phyloP scores from a whole-genome alignment of 2,113 vertebrate genomes.

The Psittacula cyanocephala region DNA sequence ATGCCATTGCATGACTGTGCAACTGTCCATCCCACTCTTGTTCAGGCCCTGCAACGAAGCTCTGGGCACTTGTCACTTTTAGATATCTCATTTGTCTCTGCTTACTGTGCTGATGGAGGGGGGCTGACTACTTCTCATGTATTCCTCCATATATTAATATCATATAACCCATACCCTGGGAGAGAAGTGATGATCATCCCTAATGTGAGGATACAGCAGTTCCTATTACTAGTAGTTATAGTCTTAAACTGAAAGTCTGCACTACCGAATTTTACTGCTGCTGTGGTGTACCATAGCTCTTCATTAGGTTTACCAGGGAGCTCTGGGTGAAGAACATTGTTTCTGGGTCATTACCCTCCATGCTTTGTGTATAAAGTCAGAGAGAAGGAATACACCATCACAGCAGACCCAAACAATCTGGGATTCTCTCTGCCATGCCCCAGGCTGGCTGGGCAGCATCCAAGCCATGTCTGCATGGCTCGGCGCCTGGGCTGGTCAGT shows the following conservation, averaged over 20 bases:
- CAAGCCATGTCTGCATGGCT: neutral
- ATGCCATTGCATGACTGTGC: neutral
- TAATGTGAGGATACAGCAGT: neutral
- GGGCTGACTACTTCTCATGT: neutral
- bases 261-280: neutral
- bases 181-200: neutral
- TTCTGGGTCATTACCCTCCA: neutral
- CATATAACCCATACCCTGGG: neutral
- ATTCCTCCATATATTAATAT: fast-evolving
- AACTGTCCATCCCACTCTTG: neutral
- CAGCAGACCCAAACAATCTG: neutral
- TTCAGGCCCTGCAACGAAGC: neutral
- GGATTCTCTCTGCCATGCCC: neutral
- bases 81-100: neutral
- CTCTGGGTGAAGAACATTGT: neutral
- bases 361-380: neutral
- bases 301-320: neutral
- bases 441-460: neutral
- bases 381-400: neutral
- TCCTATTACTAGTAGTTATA: neutral
- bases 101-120: neutral
- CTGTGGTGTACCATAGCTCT: neutral
- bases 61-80: neutral
- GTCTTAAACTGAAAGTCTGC: neutral
- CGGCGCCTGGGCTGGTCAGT: neutral